Evolutionary conservation across 2,888 invertebrate species (phyloP).

Genomic region (Andrena flavipes): DNA sequence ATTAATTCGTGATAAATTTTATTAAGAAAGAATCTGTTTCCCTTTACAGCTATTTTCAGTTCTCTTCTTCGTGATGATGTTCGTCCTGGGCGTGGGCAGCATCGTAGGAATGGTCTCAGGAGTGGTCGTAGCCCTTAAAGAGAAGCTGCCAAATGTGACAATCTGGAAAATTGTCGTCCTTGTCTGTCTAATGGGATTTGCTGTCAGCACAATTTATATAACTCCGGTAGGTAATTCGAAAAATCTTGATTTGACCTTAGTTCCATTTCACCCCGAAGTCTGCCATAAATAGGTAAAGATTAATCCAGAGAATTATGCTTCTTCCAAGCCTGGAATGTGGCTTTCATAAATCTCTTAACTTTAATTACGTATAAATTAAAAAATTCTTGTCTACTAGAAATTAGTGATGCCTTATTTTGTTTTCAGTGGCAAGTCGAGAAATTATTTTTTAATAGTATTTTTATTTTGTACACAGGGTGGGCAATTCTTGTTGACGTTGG

Average conservation of each 20-base stretch:
- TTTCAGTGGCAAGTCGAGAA: no score
- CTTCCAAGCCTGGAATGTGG: no score
- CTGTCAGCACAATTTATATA: constrained; percentile 84
- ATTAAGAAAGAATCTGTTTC: not conserved
- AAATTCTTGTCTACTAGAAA: no score
- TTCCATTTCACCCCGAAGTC: no score
- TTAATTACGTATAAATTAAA: no score
- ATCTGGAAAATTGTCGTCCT: constrained; percentile 83
- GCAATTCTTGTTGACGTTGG: constrained; percentile 84
- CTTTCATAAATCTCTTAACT: no score
- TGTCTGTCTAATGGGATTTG: constrained; percentile 82
- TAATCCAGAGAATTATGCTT: no score
- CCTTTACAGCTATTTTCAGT: constrained; percentile 86
- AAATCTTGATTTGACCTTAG: not conserved
- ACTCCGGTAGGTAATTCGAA: constrained; percentile 82
- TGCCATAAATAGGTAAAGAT: no score
- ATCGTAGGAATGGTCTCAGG: constrained; percentile 84
- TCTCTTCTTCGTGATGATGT: constrained; percentile 86
- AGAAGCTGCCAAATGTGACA: constrained; percentile 83
- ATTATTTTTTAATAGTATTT: not conserved
- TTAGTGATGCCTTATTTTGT: no score
- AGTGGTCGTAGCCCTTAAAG: constrained; percentile 84
- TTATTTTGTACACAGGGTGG: constrained; percentile 82
- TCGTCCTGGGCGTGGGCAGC: constrained; percentile 86
- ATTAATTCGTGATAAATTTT: not conserved